Conservation (phyloP, 2,113 vertebrate genomes). For the Ramphastos sulfuratus region DNA sequence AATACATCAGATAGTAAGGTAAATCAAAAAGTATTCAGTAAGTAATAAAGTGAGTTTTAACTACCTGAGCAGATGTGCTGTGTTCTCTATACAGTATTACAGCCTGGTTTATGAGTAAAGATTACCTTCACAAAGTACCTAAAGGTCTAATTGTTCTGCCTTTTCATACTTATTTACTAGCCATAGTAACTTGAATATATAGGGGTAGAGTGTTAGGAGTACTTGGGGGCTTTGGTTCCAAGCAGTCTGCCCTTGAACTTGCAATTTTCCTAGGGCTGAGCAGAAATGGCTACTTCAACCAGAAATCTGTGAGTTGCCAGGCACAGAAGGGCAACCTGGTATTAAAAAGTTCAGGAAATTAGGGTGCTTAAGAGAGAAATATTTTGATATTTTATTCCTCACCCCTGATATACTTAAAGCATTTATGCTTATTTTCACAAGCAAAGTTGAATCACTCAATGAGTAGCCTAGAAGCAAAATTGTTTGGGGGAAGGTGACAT, state of each 20-base stretch:
- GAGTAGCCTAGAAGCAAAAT: background rate
- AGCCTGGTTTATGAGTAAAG: background rate
- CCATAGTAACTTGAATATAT: background rate
- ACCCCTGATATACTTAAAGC: background rate
- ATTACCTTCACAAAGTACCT: no score
- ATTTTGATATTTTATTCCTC: background rate
- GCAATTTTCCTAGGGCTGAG: background rate
- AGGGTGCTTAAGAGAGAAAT: background rate
- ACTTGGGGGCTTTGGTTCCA: background rate
- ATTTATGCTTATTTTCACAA: background rate
- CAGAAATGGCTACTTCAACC: background rate
- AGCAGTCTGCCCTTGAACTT: background rate
- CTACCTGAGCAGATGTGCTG: background rate
- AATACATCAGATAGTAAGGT: background rate
- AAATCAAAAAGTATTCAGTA: background rate
- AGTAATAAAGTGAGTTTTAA: background rate
- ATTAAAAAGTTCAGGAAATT: background rate
- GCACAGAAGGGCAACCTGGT: background rate
- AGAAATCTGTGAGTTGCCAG: background rate
- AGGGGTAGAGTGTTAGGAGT: background rate
- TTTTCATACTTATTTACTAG: background rate
- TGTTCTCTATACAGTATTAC: background rate
- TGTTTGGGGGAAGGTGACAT: slow-evolving; percentile 12
- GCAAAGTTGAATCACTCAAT: background rate
- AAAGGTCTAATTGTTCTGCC: background rate